Evolutionary conservation across 2,888 invertebrate genomes (phyloP), one percentile per base, ranked within the genome.

Genomic region (Macrophya alboannulata): DNA sequence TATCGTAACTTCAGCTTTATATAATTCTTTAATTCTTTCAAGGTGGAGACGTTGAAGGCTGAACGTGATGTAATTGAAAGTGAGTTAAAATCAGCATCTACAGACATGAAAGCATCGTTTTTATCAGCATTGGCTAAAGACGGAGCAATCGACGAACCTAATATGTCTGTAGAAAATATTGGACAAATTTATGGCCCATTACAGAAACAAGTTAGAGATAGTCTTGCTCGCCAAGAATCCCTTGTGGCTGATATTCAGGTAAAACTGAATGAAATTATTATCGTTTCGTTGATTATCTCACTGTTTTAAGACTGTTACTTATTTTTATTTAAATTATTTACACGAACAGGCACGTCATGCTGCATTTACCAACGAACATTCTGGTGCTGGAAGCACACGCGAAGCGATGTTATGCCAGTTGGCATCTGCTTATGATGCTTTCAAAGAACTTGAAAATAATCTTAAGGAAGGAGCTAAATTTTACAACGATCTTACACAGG

Each of bases 381-480:
- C 90, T 5, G 92, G 92, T 31, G 90, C 90, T 25, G 95, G 95
- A 84, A 94, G 95, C 45, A 94, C 95, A 55, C 95, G 99, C 74
- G 99, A 99, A 92, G 94, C 95, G 25, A 96, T 97, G 91, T 95
- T 99, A 92, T 97, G 97, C 92, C 97, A 97, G 90, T 95, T 99
- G 88, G 98, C 98, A 43, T 96, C 97, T 71, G 99, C 99, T 74
- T 97, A 97, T 94, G 99, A 99, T 94, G 97, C 97, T 89, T 99
- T 97, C 94, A 97, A 97, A 92, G 98, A 99, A 94, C 95, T 99
- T 88, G 96, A 97, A 90, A 96, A 96, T 91, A 99, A 99, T 95
- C 95, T 99, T 87, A 96, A 97, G 91, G 99, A 99, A 94, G 99
- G 99, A 88, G 97, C 97, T 86, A 99, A 99, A 95, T 99, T 99